Percentiles rank a stretch among this genome's conserved stretches.
phyloP scores from a whole-genome alignment of 2,113 vertebrate genomes.

The Caretta caretta region DNA sequence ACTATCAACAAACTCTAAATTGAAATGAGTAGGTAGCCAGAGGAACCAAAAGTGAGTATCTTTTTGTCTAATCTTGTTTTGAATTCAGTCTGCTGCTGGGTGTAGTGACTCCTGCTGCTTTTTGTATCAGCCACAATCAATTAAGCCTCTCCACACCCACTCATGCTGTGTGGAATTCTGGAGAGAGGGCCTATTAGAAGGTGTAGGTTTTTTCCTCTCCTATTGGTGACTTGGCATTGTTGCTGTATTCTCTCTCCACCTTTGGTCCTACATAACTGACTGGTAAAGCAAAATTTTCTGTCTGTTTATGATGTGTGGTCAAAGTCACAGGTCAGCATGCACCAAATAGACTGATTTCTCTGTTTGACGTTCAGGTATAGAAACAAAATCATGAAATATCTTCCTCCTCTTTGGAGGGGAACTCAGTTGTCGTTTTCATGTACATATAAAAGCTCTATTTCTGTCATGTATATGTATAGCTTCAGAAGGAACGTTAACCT shows the following conservation, averaged over 20 bases:
- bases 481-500: not conserved
- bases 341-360: constrained; percentile 64
- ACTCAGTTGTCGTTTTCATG: not conserved
- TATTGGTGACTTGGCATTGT: constrained; percentile 63
- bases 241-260: not conserved
- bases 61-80: not conserved
- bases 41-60: not conserved
- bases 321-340: constrained; percentile 44
- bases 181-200: constrained; percentile 13
- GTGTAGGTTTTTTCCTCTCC: not conserved
- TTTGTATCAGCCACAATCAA: not conserved
- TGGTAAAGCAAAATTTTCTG: constrained; percentile 65
- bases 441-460: no score
- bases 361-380: constrained; percentile 51
- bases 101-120: not conserved
- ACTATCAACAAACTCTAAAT: not conserved
- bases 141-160: constrained; percentile 29
- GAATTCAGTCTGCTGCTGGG: not conserved
- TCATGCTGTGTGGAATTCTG: constrained; percentile 17
- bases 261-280: constrained; percentile 20
- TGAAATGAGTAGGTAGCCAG: not conserved
- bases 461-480: not conserved
- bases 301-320: constrained; percentile 41
- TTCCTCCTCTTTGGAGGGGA: not conserved
- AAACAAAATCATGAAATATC: constrained; percentile 49